phyloP scores from a whole-genome alignment of 1,140 invertebrate species.

The Euura saliciscinereae region DNA sequence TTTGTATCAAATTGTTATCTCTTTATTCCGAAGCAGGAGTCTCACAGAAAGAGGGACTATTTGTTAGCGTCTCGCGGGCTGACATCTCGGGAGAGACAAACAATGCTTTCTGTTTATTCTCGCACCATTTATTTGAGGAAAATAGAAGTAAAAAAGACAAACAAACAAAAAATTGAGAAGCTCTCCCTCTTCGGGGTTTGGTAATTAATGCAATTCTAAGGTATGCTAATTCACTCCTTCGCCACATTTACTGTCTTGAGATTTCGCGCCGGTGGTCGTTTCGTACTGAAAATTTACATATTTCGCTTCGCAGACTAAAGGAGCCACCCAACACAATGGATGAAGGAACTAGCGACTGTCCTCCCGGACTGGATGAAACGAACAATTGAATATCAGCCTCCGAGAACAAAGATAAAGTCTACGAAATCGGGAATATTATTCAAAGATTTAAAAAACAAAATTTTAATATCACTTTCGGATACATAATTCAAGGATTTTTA shows the following conservation, averaged over 20 bases:
- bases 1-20: slow-evolving; percentile 5
- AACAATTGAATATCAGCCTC: background rate
- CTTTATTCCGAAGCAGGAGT: background rate
- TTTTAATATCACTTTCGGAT: background rate
- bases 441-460: background rate
- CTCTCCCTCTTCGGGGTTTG: slow-evolving; percentile 14
- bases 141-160: background rate
- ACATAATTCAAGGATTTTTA: background rate
- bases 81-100: slow-evolving; percentile 12
- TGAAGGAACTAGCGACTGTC: background rate
- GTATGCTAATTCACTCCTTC: slow-evolving; percentile 32
- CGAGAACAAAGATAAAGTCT: background rate
- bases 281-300: slow-evolving; percentile 25
- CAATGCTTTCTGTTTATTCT: slow-evolving; percentile 23
- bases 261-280: slow-evolving; percentile 30
- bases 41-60: background rate
- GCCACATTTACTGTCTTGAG: slow-evolving; percentile 30
- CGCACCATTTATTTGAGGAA: slow-evolving; percentile 12
- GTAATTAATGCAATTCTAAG: slow-evolving; percentile 37
- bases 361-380: background rate
- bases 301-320: slow-evolving; percentile 21
- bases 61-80: slow-evolving; percentile 9
- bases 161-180: background rate
- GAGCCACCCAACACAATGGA: background rate
- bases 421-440: background rate